Evolutionary conservation across 2,888 invertebrate species (phyloP), one percentile per base, ranked within the genome.

Genomic region (Rhopalosiphum nymphaeae): DNA sequence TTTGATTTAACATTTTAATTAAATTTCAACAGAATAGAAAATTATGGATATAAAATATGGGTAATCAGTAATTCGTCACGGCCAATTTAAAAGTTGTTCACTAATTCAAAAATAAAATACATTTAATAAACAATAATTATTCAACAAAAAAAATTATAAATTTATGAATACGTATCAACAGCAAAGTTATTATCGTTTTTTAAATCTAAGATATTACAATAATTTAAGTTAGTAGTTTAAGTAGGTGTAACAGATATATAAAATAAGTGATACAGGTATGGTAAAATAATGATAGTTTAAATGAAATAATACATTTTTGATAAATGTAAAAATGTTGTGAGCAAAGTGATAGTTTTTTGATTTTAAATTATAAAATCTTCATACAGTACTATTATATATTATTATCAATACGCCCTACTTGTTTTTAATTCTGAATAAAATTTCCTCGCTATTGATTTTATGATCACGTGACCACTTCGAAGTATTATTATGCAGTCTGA

Each of bases 1-100:
- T 89, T 89, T 57, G 29, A 57, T 89, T 89, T 89, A 57, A 42
- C 42, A 89, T 57, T 89, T 57, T 89, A 89, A 89, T 89, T 89
- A 89, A 89, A 89, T 42, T 42, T 26, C 42, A 36, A 78, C 78
- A 36, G 9, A 78, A 78, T 36, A 42, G 21, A 9, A 78, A 42
- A 42, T 25, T 5, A 78, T 78, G 36, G 21, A 78, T 78, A 36
- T 78, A 36, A 36, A 78, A 78, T n/a, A 78, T 78, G 21, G 78
- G 7, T 36, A 78, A 78, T 36, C 36, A 78, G 21, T 78, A 36
- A 78, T 78, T 78, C 9, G 9, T 36, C 78, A 78, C 78, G 36
- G 21, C 36, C 9, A 36, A 78, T 78, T 78, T 78, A 21, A 36
- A 78, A 78, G 21, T 36, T 36, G 21, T 9, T 78, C 36, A 36